phyloP scores from a whole-genome alignment of 2,113 vertebrate species.

The Spheniscus mendiculus region DNA sequence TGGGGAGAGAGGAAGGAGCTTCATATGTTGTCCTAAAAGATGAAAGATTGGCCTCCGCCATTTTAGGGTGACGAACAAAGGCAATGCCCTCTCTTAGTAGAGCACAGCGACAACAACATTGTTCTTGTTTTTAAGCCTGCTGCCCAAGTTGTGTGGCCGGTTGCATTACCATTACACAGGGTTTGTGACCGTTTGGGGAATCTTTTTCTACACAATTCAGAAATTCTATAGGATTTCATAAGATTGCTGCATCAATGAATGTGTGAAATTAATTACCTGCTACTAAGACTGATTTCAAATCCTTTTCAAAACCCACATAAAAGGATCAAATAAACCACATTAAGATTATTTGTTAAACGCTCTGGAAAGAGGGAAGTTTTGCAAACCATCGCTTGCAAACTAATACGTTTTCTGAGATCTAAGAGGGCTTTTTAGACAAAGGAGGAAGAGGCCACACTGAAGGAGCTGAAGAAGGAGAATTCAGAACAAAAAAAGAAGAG shows the following conservation, averaged over 20 bases:
- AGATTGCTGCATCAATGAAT: background rate
- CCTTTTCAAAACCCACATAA: background rate
- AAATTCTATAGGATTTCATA: background rate
- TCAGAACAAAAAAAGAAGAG: background rate
- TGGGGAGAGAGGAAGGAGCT: background rate
- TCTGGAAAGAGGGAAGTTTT: background rate
- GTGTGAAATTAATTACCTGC: background rate
- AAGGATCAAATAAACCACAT: background rate
- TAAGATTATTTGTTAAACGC: background rate
- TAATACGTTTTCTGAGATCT: background rate
- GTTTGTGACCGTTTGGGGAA: background rate
- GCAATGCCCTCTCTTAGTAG: background rate
- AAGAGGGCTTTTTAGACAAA: background rate
- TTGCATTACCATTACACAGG: background rate
- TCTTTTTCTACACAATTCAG: background rate
- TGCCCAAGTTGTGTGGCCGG: background rate
- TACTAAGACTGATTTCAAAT: background rate
- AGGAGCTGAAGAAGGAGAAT: background rate
- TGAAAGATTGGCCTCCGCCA: background rate
- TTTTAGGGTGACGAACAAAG: background rate
- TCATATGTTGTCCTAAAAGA: background rate
- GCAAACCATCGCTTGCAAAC: background rate
- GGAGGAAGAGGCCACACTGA: background rate
- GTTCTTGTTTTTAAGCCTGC: background rate
- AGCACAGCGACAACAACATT: background rate